These are phyloP conservation scores for Nymphicus hollandicus DNA, from an alignment of 2,113 vertebrate genomes.

Conservation along the genomic window DNA sequence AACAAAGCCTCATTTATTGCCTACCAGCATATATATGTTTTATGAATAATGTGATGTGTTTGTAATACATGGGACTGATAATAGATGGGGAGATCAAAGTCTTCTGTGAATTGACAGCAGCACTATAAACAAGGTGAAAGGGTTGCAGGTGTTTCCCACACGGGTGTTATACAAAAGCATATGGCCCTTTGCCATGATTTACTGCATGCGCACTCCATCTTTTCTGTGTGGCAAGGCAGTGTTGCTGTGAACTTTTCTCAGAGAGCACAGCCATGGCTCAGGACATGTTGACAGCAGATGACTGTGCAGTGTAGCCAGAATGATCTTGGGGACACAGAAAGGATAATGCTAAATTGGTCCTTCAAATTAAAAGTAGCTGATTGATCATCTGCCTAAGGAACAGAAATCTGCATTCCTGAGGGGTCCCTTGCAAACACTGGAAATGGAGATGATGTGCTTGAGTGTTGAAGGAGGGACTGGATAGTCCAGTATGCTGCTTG, in stretches of 20 bases:
- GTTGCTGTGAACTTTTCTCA: background rate
- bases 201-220: background rate
- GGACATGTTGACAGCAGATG: background rate
- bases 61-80: slow-evolving; percentile 26
- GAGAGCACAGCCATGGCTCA: accelerated
- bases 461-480: background rate
- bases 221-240: background rate
- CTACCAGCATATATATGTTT: background rate
- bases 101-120: slow-evolving; percentile 35
- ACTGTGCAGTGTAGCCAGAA: background rate
- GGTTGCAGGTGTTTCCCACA: slow-evolving; percentile 57
- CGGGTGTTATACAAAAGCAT: background rate
- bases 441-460: background rate
- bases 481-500: accelerated
- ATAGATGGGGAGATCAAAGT: slow-evolving; percentile 63
- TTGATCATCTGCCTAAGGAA: background rate
- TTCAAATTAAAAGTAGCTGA: background rate
- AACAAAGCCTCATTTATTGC: slow-evolving; percentile 31
- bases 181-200: background rate
- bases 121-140: slow-evolving; percentile 38
- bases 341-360: background rate
- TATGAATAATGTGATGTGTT: slow-evolving; percentile 27
- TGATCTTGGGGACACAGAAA: background rate
- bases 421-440: accelerated
- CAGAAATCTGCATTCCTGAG: background rate